Conservation (phyloP, 2,797 vertebrate species). For the Poecilia picta region DNA sequence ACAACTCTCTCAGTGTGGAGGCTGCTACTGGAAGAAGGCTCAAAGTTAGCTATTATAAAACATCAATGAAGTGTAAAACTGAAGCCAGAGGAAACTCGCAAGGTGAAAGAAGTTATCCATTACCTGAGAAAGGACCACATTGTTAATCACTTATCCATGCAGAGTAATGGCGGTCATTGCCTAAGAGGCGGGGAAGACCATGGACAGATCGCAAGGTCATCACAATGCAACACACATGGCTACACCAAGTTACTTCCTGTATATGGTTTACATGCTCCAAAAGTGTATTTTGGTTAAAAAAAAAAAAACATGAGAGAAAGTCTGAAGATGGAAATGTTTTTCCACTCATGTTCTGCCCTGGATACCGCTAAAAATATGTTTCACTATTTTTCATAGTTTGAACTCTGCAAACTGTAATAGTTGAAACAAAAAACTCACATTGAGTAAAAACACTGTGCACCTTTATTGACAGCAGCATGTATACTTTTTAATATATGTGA, state of each 20-base stretch:
- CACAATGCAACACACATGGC: not conserved
- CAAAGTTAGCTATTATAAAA: not conserved
- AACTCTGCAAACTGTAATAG: not conserved
- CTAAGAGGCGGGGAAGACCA: not conserved
- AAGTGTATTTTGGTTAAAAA: not conserved
- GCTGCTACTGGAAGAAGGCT: not conserved
- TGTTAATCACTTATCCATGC: not conserved
- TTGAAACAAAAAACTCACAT: conserved; percentile 10
- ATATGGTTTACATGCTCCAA: not conserved
- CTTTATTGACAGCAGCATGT: conserved; percentile 96
- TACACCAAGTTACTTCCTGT: not conserved
- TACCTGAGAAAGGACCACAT: not conserved
- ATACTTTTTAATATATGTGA: conserved; percentile 81
- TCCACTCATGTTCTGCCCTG: not conserved
- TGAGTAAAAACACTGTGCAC: conserved; percentile 85
- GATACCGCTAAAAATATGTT: not conserved
- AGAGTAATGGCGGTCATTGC: not conserved
- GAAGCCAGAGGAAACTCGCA: not conserved
- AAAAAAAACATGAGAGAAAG: not conserved
- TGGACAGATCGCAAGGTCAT: not conserved
- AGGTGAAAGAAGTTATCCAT: not conserved
- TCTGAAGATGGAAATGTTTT: not conserved
- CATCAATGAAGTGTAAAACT: not conserved
- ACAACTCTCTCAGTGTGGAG: not conserved
- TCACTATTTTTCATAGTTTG: not conserved